Evolutionary conservation across 2,797 vertebrate genomes (phyloP), one percentile per base, ranked within the genome.

Genomic region (Myoxocephalus aenaeus): DNA sequence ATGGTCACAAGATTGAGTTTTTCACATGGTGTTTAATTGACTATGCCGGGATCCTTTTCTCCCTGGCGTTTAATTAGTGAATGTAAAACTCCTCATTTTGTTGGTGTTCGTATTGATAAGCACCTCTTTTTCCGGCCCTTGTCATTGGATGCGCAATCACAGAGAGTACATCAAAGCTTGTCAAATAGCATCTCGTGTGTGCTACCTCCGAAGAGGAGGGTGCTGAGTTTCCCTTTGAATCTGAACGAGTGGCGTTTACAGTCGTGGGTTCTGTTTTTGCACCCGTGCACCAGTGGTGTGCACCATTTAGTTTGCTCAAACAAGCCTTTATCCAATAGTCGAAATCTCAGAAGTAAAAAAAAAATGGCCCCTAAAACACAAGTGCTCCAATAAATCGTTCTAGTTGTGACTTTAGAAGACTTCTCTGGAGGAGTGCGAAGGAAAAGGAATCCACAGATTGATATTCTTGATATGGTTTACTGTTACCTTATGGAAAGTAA

Each of bases 21-120:
- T 95, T 93, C 92, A 93, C 96, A 94, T 95, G 89, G 95, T 96
- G 95, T 96, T 95, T 95, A 95, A 96, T 96, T 94, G 95, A 95
- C 92, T 89, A 90, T 93, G 93, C 94, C 90, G 65, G 93, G 90
- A 95, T 94, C 89, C 91, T 94, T 82, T 7, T 64, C 89, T 93
- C 93, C 90, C 91, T 94, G 69, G 54, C 90, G 93, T 70, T 96
- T 96, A 96, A 96, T 96, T 96, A 96, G 89, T 85, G 74, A 65
- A 80, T 77, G 25, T 70, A 53, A 86, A 91, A 72, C 78, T 54
- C 67, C 54, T 65, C 88, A 83, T 84, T 87, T 36, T 82, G 32
- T 27, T 76, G 62, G 87, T 89, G 67, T 90, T 80, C 64, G 89
- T 27, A 91, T 89, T 78, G 84, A 85, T 74, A 73, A 48, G 63